Evolutionary conservation across 1,140 invertebrate genomes (phyloP).

Genomic region (Pogonomyrmex barbatus): DNA sequence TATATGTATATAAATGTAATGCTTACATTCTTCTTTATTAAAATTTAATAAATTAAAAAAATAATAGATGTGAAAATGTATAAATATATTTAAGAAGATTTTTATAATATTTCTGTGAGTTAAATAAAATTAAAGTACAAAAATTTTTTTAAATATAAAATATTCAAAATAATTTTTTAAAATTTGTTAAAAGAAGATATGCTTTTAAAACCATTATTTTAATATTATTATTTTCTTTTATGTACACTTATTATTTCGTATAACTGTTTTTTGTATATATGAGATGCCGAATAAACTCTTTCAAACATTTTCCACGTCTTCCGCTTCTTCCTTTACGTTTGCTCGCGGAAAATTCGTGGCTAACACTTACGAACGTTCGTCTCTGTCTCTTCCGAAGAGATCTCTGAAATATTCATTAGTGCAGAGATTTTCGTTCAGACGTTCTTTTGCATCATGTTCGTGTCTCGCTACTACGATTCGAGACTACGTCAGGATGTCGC

Average conservation of each 20-base stretch:
- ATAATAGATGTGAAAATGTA: too few species aligned
- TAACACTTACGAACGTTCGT: conserved; percentile 1
- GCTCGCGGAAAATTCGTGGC: background rate
- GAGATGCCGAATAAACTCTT: background rate
- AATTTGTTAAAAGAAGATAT: background rate
- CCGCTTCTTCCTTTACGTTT: background rate
- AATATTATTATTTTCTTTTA: background rate
- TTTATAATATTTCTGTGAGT: background rate
- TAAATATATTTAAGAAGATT: background rate
- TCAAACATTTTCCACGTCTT: background rate
- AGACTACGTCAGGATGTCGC: conserved; percentile 66
- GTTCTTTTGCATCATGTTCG: conserved; percentile 32
- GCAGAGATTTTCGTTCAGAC: conserved; percentile 31
- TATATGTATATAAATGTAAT: too few species aligned
- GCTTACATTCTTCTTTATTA: too few species aligned
- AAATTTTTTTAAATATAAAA: background rate
- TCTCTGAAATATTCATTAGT: conserved; percentile 42
- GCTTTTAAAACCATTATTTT: conserved; percentile 7
- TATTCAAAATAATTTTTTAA: background rate
- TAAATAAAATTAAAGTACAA: background rate
- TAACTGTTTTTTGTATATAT: background rate
- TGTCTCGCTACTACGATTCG: conserved; percentile 9
- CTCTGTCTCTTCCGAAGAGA: background rate
- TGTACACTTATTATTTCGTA: background rate
- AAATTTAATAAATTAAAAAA: too few species aligned